A percentile compares a stretch with the other conserved stretches of the same genome.
These are phyloP conservation scores for Ethmia dodecea DNA, from an alignment of 2,888 invertebrate genomes.

Conservation along the genomic window DNA sequence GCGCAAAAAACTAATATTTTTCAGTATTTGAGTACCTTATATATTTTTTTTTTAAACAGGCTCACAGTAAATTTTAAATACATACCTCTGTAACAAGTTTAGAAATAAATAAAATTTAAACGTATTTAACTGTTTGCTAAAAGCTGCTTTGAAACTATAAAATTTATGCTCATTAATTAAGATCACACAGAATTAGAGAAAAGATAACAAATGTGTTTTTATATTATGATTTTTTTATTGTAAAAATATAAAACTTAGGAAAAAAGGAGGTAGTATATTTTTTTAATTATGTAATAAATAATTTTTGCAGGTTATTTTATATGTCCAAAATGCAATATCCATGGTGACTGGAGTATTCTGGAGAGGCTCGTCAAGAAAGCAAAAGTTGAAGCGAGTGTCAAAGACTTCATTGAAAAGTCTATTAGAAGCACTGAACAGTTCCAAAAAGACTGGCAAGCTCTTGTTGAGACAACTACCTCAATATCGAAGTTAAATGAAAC, in stretches of 20 bases:
- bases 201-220: not conserved
- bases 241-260: not conserved
- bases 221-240: not conserved
- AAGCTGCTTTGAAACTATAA: too few relatives aligned
- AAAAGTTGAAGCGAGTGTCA: conserved; percentile 45
- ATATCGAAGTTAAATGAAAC: conserved; percentile 62
- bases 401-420: conserved; percentile 51
- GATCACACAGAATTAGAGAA: conserved; percentile 1
- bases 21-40: too few relatives aligned
- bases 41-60: too few relatives aligned
- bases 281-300: too few relatives aligned
- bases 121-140: too few relatives aligned
- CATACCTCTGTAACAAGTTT: too few relatives aligned
- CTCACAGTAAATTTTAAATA: too few relatives aligned
- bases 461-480: conserved; percentile 54
- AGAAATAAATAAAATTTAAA: too few relatives aligned
- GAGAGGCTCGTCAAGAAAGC: conserved; percentile 70
- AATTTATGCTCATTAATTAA: too few relatives aligned
- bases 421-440: conserved; percentile 50
- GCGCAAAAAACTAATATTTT: too few relatives aligned
- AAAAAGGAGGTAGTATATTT: too few relatives aligned
- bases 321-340: conserved; percentile 82
- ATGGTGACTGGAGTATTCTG: conserved; percentile 80
- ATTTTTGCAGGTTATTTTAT: conserved; percentile 83
- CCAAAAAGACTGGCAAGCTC: conserved; percentile 59